Evolutionary conservation across 2,888 invertebrate species (phyloP).

Genomic region (Mesopsocus fuscifrons): DNA sequence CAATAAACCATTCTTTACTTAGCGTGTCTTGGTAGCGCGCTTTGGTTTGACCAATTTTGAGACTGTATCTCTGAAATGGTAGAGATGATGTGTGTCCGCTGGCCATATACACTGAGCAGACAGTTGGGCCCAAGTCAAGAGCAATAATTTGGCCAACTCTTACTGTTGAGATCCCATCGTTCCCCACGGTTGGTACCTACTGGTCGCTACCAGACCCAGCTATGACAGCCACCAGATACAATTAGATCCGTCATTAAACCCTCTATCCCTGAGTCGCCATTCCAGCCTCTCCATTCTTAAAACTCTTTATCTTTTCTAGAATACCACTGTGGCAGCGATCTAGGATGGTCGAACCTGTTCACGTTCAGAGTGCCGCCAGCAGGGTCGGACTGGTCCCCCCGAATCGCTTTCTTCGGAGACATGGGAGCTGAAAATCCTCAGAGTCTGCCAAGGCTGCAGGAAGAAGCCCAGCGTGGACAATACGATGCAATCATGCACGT

Average conservation of each 20-base stretch:
- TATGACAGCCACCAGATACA: too few species aligned
- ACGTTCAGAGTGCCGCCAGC: conserved; percentile 52
- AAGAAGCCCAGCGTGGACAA: conserved; percentile 56
- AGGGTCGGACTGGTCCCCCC: conserved; percentile 52
- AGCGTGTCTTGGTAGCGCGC: neutral
- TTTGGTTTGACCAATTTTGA: too few species aligned
- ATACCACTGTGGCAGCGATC: conserved; percentile 60
- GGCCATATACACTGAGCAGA: too few species aligned
- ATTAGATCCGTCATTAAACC: too few species aligned
- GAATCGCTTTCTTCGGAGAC: conserved; percentile 78
- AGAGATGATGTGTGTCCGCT: too few species aligned
- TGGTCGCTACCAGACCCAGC: too few species aligned
- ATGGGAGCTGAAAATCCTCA: conserved; percentile 86
- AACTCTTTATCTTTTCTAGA: too few species aligned
- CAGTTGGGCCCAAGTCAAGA: too few species aligned
- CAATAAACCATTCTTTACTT: neutral
- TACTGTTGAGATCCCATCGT: neutral
- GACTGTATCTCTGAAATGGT: too few species aligned
- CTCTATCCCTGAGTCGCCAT: too few species aligned
- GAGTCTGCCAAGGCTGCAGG: conserved; percentile 63
- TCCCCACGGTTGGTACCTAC: too few species aligned
- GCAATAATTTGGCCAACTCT: neutral
- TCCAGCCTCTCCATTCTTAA: too few species aligned
- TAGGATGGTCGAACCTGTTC: conserved; percentile 68
- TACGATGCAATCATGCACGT: conserved; percentile 83